Conservation (phyloP, 2,797 vertebrate species). For the Spinibarbus caldwelli region DNA sequence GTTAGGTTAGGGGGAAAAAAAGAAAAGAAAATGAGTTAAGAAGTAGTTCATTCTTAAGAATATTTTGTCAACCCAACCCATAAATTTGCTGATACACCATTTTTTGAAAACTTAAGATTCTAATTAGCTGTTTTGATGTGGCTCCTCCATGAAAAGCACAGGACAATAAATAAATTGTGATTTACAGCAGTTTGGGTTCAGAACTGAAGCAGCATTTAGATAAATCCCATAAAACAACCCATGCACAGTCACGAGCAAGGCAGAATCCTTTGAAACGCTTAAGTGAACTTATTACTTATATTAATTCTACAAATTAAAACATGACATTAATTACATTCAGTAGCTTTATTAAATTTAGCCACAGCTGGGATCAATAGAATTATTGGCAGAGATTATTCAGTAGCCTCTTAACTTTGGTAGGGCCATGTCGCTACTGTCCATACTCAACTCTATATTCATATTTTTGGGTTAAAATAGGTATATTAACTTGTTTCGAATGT, state of each 20-base stretch:
- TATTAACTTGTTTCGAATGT: neutral
- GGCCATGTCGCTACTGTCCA: neutral
- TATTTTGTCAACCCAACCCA: too few species aligned
- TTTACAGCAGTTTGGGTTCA: neutral
- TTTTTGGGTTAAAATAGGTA: neutral
- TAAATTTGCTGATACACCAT: too few species aligned
- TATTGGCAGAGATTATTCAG: neutral
- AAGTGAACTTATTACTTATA: neutral
- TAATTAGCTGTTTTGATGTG: neutral
- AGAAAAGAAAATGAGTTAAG: neutral
- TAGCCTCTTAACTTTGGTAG: neutral
- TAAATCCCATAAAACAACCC: neutral
- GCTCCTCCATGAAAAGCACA: neutral
- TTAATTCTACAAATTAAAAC: constrained; percentile 1
- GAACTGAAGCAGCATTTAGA: neutral
- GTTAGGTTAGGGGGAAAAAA: too few species aligned
- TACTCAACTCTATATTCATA: neutral
- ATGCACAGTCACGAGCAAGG: neutral
- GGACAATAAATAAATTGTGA: neutral
- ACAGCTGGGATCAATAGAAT: neutral
- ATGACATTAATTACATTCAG: neutral
- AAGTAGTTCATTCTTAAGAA: too few species aligned
- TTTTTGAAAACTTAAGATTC: too few species aligned
- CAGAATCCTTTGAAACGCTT: neutral
- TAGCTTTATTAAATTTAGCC: neutral